Conservation (phyloP, 2,888 invertebrate genomes). For the Calliopum simillimum region DNA sequence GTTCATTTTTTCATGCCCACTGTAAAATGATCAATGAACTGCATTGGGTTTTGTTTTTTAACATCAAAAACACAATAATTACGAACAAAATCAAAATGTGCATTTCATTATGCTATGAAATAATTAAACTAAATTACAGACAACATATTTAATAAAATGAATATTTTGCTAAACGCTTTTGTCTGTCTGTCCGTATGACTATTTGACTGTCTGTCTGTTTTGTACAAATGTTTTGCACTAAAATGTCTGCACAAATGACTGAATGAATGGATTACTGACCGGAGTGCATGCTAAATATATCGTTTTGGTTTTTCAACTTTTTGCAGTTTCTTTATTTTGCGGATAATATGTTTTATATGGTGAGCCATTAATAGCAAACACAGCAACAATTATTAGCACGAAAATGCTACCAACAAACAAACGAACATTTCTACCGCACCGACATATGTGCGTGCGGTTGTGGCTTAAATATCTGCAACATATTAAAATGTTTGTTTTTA, state of each 20-base stretch:
- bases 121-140: too few species aligned
- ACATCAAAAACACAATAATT: too few species aligned
- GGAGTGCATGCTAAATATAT: not conserved
- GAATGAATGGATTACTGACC: not conserved
- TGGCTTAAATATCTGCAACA: too few species aligned
- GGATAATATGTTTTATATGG: constrained; percentile 27
- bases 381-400: constrained; percentile 43
- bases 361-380: constrained; percentile 41
- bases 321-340: constrained; percentile 16
- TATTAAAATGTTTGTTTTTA: not conserved
- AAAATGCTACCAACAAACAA: constrained; percentile 19
- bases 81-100: too few species aligned
- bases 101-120: too few species aligned
- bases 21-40: too few species aligned
- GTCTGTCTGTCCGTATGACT: too few species aligned
- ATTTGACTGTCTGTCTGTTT: not conserved
- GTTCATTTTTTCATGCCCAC: too few species aligned
- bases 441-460: not conserved
- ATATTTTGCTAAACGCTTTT: too few species aligned
- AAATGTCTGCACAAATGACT: not conserved
- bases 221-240: too few species aligned
- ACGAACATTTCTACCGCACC: not conserved
- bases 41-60: too few species aligned
- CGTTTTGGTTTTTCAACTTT: constrained; percentile 14
- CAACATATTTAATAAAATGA: too few species aligned